phyloP scores from a whole-genome alignment of 2,888 invertebrate species.

The Spatulosminthurus flaviceps region DNA sequence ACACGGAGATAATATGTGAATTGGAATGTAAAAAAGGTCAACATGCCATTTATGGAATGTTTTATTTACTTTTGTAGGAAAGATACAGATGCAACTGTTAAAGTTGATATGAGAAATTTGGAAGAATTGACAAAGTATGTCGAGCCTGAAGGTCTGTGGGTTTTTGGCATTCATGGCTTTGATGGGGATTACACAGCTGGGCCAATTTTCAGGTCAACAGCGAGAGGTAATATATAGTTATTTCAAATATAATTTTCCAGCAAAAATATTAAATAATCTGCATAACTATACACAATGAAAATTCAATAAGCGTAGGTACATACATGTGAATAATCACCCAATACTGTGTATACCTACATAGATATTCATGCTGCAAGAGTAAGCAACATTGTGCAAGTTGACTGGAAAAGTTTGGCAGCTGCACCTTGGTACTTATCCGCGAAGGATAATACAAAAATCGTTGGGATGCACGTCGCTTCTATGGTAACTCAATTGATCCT shows the following conservation, averaged over 20 bases:
- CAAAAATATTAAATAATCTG: too few relatives aligned
- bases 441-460: background rate
- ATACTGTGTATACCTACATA: background rate
- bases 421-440: background rate
- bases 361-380: background rate
- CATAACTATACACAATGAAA: too few relatives aligned
- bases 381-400: slow-evolving; percentile 8
- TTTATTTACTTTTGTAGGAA: background rate
- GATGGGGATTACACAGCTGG: slow-evolving; percentile 10
- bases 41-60: too few relatives aligned
- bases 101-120: slow-evolving; percentile 1
- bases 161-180: slow-evolving; percentile 16
- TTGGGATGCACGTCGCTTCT: background rate
- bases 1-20: too few relatives aligned
- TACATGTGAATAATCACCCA: too few relatives aligned
- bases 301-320: too few relatives aligned
- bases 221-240: background rate
- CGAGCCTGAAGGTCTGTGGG: background rate
- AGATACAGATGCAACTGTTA: background rate
- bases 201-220: slow-evolving; percentile 10
- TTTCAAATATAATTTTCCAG: too few relatives aligned
- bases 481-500: background rate
- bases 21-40: too few relatives aligned
- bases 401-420: background rate
- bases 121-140: background rate